These are phyloP conservation scores for Apodemus sylvaticus DNA, from an alignment of 2,113 vertebrate species.

Conservation along the genomic window DNA sequence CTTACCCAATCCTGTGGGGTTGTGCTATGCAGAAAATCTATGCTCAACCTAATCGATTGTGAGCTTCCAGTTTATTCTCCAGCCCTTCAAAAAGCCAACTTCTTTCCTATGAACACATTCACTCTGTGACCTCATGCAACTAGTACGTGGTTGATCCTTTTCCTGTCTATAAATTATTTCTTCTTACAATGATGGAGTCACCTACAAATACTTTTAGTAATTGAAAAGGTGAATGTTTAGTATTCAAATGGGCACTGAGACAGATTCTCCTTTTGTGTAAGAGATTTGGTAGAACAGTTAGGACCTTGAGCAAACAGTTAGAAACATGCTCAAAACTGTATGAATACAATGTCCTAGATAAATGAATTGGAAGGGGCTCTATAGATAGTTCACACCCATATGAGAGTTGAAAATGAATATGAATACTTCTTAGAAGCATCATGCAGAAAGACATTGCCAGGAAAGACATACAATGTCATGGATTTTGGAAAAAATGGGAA, in stretches of 20 bases:
- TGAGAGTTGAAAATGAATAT: background rate
- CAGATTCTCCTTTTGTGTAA: background rate
- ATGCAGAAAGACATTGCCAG: background rate
- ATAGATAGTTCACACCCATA: background rate
- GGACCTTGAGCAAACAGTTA: background rate
- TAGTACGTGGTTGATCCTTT: background rate
- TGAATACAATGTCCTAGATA: background rate
- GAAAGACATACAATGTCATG: background rate
- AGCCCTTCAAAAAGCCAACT: background rate
- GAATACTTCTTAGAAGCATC: too few species aligned
- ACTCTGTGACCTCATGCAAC: background rate
- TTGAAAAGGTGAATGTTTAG: background rate
- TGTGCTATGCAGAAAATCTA: fast-evolving
- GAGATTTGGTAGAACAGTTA: background rate
- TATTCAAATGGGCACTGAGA: background rate
- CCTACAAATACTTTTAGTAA: background rate
- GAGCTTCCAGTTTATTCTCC: background rate
- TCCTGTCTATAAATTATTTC: background rate
- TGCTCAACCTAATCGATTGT: background rate
- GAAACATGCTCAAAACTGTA: background rate
- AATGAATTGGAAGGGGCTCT: too few species aligned
- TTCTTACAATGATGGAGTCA: background rate
- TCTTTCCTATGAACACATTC: background rate
- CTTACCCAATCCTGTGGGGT: fast-evolving
- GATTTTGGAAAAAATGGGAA: too few species aligned